Percentiles rank a stretch among this genome's conserved stretches.
These are phyloP conservation scores for Crepidodera aurea DNA, from an alignment of 2,888 invertebrate genomes.

Conservation along the genomic window DNA sequence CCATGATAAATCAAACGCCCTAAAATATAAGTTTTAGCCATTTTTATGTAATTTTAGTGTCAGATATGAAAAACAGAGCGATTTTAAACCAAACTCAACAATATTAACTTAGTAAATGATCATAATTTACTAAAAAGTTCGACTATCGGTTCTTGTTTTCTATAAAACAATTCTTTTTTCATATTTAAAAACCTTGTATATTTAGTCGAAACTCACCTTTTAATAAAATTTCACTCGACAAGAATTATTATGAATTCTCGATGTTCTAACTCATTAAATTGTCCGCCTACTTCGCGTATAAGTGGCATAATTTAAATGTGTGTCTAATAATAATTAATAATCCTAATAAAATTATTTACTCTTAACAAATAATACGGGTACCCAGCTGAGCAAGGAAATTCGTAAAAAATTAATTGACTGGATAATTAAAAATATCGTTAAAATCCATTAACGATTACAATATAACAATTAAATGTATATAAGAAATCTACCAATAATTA, in stretches of 20 bases:
- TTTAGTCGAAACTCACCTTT: no score
- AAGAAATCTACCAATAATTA: neutral
- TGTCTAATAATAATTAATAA: constrained; percentile 24
- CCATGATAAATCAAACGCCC: no score
- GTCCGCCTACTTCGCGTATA: constrained; percentile 11
- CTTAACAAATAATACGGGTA: constrained; percentile 28
- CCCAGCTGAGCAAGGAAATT: constrained; percentile 30
- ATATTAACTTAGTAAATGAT: no score
- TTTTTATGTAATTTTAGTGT: no score
- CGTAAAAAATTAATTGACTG: constrained; percentile 25
- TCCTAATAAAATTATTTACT: constrained; percentile 29
- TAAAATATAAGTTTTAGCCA: no score
- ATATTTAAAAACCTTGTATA: no score
- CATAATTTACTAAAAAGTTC: no score
- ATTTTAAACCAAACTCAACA: no score
- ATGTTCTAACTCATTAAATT: constrained; percentile 5
- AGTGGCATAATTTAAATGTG: constrained; percentile 1
- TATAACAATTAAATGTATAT: neutral
- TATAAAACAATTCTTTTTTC: no score
- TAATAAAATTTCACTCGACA: no score
- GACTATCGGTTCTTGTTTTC: no score
- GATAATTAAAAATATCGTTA: constrained; percentile 29
- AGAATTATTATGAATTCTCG: neutral
- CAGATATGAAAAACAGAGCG: no score
- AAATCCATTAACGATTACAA: neutral